Evolutionary conservation across 2,797 vertebrate species (phyloP), one percentile per base, ranked within the genome.

Genomic region (Benthosema pterotum): DNA sequence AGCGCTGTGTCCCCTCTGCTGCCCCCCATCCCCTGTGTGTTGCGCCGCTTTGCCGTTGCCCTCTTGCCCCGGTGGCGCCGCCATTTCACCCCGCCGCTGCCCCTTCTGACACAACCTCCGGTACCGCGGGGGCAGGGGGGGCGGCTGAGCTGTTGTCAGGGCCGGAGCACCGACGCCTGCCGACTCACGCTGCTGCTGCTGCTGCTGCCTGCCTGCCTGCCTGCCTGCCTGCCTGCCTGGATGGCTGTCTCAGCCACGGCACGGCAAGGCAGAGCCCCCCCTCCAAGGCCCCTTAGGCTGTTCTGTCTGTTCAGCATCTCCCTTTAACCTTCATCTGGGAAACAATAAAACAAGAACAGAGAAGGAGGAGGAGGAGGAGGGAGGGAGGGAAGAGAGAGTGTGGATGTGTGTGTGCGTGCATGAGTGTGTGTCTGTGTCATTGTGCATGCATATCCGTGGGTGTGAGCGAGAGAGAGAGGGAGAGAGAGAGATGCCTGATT

Each of bases 281-380:
- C 73, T 71, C 82, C 54, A 71, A 28, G 80, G 79, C 83, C 87
- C 73, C 32, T 79, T 70, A 52, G 80, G 82, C 89, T 78, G 73
- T 89, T 92, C 88, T 93, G 90, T 92, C 89, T 91, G 91, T 90
- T 91, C 90, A 92, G 89, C 88, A 91, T 90, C 90, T 90, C 87
- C 82, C 86, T 93, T 91, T 93, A 92, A 93, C 92, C 92, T 93
- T 93, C 90, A 92, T 91, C 89, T 87, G 81, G 70, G 83, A 92
- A 90, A 92, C 90, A 92, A 91, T 92, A 89, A 91, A 93, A 91
- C 82, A 89, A 90, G 86, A 90, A 83, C 83, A 82, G 81, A 82
- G 83, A 70, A 79, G 66, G 81, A 74, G 80, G 69, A 77, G 61
- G 76, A 73, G 83, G 15, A 61, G 57, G 53, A 48, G 72, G 49